Conservation (phyloP, 2,797 vertebrate genomes). For the Chaetophractus vellerosus region DNA sequence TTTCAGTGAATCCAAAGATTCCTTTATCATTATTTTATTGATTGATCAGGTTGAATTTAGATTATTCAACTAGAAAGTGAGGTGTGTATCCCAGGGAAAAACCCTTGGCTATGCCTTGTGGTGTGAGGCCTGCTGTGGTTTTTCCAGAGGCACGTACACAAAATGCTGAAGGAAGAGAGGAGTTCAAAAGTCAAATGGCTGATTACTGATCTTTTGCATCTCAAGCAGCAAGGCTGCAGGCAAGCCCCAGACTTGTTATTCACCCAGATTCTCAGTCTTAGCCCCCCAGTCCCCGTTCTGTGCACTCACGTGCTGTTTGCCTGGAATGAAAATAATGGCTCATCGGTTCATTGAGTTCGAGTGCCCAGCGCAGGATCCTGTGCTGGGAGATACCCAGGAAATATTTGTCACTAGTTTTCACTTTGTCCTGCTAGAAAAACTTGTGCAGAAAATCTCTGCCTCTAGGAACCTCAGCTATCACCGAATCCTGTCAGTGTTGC, state of each 20-base stretch:
- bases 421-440: background rate
- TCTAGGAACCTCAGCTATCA: background rate
- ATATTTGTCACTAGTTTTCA: background rate
- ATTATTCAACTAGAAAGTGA: background rate
- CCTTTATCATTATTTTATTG: background rate
- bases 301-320: accelerated
- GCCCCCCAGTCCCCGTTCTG: background rate
- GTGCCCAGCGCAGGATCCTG: accelerated
- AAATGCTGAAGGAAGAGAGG: background rate
- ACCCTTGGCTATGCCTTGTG: background rate
- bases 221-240: background rate
- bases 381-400: background rate
- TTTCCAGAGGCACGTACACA: background rate
- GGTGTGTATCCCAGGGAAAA: background rate
- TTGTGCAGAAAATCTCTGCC: background rate
- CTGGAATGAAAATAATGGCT: background rate
- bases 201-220: background rate
- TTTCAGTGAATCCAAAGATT: conserved; percentile 13
- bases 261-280: background rate
- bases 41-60: conserved; percentile 3
- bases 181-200: background rate
- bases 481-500: background rate
- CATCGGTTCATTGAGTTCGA: background rate
- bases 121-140: background rate
- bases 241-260: background rate